A percentile compares a stretch with the other conserved stretches of the same genome.
Evolutionary conservation across 1,140 invertebrate genomes (phyloP).

Genomic region (Anoplolepis gracilipes): DNA sequence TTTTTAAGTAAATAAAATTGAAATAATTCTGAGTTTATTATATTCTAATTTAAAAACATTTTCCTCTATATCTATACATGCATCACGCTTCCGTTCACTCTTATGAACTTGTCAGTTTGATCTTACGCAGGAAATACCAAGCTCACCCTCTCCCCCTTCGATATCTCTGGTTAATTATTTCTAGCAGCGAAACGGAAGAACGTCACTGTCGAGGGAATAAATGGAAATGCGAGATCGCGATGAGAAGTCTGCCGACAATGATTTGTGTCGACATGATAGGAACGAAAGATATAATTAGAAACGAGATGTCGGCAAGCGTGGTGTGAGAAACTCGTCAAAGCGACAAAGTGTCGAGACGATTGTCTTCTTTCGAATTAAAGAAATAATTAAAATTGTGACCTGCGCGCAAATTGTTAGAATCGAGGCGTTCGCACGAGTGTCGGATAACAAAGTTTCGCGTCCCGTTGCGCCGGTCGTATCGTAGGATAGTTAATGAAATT

Average conservation of each 20-base stretch:
- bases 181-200: constrained; percentile 42
- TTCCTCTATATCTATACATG: background rate
- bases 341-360: constrained; percentile 1
- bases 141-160: constrained; percentile 4
- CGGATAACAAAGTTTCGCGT: constrained; percentile 21
- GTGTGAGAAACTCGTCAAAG: no score
- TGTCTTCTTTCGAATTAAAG: background rate
- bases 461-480: background rate
- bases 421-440: background rate
- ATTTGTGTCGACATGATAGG: constrained; percentile 9
- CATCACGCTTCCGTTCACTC: background rate
- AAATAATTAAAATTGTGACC: constrained; percentile 55
- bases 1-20: background rate
- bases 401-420: constrained; percentile 21
- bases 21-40: background rate
- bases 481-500: constrained; percentile 42
- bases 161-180: constrained; percentile 62
- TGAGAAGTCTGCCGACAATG: background rate
- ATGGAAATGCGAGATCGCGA: constrained; percentile 17
- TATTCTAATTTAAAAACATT: background rate
- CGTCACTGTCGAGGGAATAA: constrained; percentile 43
- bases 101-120: constrained; percentile 28
- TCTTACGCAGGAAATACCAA: constrained; percentile 9
- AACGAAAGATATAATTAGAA: constrained; percentile 60
- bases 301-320: background rate